phyloP scores from a whole-genome alignment of 2,113 vertebrate genomes.

The Halichoerus grypus region DNA sequence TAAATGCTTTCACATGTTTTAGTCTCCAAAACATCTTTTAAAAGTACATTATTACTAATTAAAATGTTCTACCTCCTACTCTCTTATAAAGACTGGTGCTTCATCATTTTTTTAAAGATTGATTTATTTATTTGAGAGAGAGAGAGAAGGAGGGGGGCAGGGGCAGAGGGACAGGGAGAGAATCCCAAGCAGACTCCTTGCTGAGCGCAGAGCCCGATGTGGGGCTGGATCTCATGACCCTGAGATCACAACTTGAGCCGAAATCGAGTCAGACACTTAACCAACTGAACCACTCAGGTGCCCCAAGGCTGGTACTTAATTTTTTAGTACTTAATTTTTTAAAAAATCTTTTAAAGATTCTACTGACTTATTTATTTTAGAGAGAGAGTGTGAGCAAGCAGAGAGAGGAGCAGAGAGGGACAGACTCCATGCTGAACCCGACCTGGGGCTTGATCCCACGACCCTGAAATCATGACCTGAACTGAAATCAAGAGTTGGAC shows the following conservation, averaged over 20 bases:
- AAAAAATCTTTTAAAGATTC: neutral
- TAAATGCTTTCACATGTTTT: slow-evolving; percentile 50
- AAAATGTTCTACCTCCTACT: neutral
- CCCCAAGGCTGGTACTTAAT: neutral
- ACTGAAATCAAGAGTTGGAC: neutral
- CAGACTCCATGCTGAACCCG: neutral
- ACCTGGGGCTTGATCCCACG: neutral
- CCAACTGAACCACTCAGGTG: neutral
- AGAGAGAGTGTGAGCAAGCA: neutral
- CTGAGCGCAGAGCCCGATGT: neutral
- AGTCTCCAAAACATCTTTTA: neutral
- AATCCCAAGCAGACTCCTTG: neutral
- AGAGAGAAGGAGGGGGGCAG: neutral
- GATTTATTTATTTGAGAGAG: neutral
- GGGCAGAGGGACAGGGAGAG: neutral
- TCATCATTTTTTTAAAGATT: neutral
- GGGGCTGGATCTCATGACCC: neutral
- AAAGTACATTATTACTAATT: slow-evolving; percentile 16
- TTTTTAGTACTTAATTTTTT: neutral
- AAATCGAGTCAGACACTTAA: neutral
- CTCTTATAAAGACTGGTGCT: neutral
- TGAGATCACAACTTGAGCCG: neutral
- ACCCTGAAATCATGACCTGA: neutral
- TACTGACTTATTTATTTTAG: neutral
- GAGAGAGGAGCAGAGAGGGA: neutral